These are phyloP conservation scores for Lordiphosa clarofinis DNA, from an alignment of 1,140 invertebrate genomes.

Conservation along the genomic window DNA sequence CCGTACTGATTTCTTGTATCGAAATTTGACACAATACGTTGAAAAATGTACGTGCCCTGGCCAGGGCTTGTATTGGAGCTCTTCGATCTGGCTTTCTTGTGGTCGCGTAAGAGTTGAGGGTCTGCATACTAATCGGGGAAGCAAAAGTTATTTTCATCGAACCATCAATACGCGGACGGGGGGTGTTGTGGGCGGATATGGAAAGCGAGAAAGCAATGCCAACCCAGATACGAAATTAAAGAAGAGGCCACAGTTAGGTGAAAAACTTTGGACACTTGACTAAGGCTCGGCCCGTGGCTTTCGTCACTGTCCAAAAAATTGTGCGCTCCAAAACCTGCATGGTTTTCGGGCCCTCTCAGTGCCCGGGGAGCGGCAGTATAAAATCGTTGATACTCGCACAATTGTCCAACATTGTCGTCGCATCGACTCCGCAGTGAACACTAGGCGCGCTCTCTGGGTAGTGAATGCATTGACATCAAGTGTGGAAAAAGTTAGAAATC, in stretches of 20 bases:
- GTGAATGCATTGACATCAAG: conserved; percentile 16
- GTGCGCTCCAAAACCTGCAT: conserved; percentile 51
- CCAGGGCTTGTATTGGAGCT: conserved; percentile 8
- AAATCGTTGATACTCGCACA: conserved; percentile 66
- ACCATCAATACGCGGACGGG: conserved; percentile 40
- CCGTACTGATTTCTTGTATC: conserved; percentile 77
- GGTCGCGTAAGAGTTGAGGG: conserved; percentile 62
- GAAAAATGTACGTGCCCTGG: conserved; percentile 64
- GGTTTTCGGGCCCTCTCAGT: conserved; percentile 24
- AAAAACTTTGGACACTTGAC: conserved; percentile 69
- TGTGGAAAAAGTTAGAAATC: not conserved
- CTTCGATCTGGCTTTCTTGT: conserved; percentile 66
- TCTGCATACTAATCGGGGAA: conserved; percentile 58
- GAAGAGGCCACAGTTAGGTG: conserved; percentile 54
- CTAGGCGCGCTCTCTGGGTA: conserved; percentile 47
- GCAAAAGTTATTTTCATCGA: conserved; percentile 68
- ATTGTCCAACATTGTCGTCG: conserved; percentile 78
- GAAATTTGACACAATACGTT: conserved; percentile 75
- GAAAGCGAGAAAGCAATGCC: conserved; percentile 70
- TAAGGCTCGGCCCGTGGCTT: conserved; percentile 43
- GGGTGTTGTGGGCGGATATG: conserved; percentile 42
- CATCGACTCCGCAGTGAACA: conserved; percentile 72
- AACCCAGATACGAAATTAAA: conserved; percentile 57
- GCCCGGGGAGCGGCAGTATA: conserved; percentile 77
- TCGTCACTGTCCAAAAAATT: conserved; percentile 63